Conservation (phyloP, 2,113 vertebrate species). For the Phyllopteryx taeniolatus region DNA sequence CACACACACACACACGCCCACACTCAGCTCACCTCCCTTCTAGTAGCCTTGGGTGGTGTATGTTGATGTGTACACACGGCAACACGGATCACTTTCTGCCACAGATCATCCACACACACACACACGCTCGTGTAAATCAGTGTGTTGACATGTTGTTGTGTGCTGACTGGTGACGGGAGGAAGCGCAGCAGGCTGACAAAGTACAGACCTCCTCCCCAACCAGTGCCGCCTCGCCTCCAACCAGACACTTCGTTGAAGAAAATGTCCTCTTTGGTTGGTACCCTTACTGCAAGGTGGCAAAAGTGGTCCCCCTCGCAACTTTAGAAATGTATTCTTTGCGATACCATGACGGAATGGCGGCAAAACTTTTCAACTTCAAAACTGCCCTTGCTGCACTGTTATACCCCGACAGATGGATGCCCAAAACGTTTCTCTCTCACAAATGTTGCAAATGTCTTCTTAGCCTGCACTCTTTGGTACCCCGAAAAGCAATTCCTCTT, state of each 20-base stretch:
- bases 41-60: slow-evolving; percentile 35
- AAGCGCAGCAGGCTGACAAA: slow-evolving; percentile 29
- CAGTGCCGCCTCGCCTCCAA: slow-evolving; percentile 15
- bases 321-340: neutral
- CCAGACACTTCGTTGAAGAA: neutral
- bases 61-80: slow-evolving; percentile 60
- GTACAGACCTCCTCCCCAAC: slow-evolving; percentile 26
- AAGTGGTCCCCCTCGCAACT: neutral
- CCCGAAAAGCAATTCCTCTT: too few species aligned
- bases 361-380: too few species aligned
- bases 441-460: too few species aligned
- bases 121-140: slow-evolving; percentile 36
- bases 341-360: neutral
- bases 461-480: too few species aligned
- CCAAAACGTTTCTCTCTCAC: too few species aligned
- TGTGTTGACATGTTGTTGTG: slow-evolving; percentile 54
- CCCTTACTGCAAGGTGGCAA: neutral
- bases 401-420: too few species aligned
- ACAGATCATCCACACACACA: slow-evolving; percentile 30
- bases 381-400: too few species aligned
- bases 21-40: neutral
- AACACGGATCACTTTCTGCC: slow-evolving; percentile 66
- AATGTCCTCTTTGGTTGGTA: too few species aligned
- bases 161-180: slow-evolving; percentile 42
- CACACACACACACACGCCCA: too few species aligned